phyloP scores from a whole-genome alignment of 2,888 invertebrate species.

The Drosophila trichaetosa region DNA sequence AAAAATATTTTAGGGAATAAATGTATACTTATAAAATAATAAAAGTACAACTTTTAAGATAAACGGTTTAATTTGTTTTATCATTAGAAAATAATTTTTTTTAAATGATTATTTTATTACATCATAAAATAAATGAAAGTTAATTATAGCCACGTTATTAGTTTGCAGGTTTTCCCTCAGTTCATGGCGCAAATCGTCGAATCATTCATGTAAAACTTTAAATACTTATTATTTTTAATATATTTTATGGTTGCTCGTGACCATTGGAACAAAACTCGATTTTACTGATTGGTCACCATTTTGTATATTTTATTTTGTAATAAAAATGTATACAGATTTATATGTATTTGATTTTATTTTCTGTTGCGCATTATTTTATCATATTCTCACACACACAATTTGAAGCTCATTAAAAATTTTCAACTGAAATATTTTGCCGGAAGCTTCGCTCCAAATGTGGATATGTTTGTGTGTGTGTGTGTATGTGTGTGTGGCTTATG shows the following conservation, averaged over 20 bases:
- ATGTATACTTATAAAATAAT: not conserved
- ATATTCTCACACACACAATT: conserved; percentile 53
- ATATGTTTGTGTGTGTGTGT: conserved; percentile 14
- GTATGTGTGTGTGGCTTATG: conserved; percentile 5
- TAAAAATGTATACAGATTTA: conserved; percentile 25
- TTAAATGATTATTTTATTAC: not conserved
- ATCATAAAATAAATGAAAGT: not conserved
- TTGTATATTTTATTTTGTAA: conserved; percentile 35
- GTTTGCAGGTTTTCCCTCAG: not conserved
- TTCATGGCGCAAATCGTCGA: not conserved
- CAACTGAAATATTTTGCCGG: conserved; percentile 81
- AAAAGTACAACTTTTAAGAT: not conserved
- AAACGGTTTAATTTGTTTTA: not conserved
- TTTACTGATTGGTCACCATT: conserved; percentile 28
- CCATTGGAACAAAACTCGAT: conserved; percentile 1
- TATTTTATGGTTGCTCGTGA: not conserved
- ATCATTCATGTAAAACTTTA: not conserved
- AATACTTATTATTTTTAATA: not conserved
- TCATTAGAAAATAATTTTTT: not conserved
- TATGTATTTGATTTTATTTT: conserved; percentile 36
- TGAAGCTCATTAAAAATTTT: conserved; percentile 79
- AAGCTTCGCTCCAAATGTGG: conserved; percentile 58
- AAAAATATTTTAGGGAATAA: not conserved
- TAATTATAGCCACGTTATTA: not conserved
- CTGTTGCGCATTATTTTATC: conserved; percentile 30